These are phyloP conservation scores for Chondrosia reniformis DNA, from an alignment of 37 sponge, comb jelly and placozoan species.

Conservation along the genomic window DNA sequence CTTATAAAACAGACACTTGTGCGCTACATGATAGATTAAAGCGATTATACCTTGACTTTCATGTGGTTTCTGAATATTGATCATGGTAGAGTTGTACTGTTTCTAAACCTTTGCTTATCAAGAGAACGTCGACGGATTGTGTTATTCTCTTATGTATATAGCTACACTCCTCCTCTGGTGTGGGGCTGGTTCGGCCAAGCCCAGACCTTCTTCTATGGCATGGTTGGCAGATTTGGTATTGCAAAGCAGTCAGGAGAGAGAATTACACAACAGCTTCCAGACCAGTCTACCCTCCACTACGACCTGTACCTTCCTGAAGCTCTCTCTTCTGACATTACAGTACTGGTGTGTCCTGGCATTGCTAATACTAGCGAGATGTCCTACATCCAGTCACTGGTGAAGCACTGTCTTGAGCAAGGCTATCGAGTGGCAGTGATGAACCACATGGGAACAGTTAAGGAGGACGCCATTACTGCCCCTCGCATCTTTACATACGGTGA, in stretches of 20 bases:
- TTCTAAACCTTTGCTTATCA: too few species aligned
- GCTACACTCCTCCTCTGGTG: constrained; percentile 76
- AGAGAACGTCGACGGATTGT: too few species aligned
- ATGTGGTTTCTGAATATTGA: too few species aligned
- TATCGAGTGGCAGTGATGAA: constrained; percentile 76
- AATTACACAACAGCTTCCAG: constrained; percentile 24
- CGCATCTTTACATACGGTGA: constrained; percentile 89
- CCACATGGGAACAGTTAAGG: constrained; percentile 75
- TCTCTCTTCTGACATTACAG: neutral
- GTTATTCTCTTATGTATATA: constrained; percentile 16
- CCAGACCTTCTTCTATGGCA: constrained; percentile 67
- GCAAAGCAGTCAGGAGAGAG: constrained; percentile 27
- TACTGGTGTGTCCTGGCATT: constrained; percentile 74
- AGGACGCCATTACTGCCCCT: constrained; percentile 44
- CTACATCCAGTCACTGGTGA: constrained; percentile 54
- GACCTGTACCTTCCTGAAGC: constrained; percentile 69
- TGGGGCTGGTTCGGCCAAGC: constrained; percentile 89
- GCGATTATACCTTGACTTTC: too few species aligned
- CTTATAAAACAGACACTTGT: too few species aligned
- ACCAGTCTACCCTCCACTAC: constrained; percentile 73
- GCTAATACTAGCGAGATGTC: constrained; percentile 51
- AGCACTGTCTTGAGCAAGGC: constrained; percentile 25
- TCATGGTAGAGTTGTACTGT: too few species aligned
- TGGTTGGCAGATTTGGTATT: constrained; percentile 39
- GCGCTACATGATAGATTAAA: too few species aligned